phyloP scores from a whole-genome alignment of 2,113 vertebrate genomes.

The Hippocampus mohnikei region DNA sequence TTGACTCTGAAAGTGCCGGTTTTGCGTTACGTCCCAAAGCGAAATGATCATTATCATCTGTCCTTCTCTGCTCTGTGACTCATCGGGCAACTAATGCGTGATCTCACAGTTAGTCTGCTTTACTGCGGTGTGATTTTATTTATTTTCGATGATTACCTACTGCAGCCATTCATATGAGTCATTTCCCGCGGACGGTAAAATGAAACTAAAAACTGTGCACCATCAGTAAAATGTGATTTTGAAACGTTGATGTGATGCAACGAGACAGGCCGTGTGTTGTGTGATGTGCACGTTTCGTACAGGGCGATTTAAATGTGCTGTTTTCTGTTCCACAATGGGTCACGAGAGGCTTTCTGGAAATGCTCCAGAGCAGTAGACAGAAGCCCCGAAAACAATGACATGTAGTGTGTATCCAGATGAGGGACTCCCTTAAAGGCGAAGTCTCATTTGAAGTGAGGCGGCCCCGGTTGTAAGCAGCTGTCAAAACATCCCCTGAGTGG shows the following conservation, averaged over 20 bases:
- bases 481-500: conserved; percentile 64
- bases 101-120: conserved; percentile 37
- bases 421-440: conserved; percentile 22
- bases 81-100: conserved; percentile 50
- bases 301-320: background rate
- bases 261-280: background rate
- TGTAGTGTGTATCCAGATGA: conserved; percentile 33
- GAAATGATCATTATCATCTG: conserved; percentile 53
- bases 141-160: conserved; percentile 27
- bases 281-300: conserved; percentile 4
- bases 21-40: conserved; percentile 43
- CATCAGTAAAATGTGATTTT: background rate
- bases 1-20: conserved; percentile 14
- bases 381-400: conserved; percentile 23
- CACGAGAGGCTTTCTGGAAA: conserved; percentile 14
- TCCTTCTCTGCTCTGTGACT: conserved; percentile 52
- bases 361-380: conserved; percentile 10
- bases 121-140: conserved; percentile 8
- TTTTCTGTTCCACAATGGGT: conserved; percentile 14
- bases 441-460: conserved; percentile 48
- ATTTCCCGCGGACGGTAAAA: conserved; percentile 8
- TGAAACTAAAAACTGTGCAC: background rate
- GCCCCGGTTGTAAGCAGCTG: conserved; percentile 62
- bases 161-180: conserved; percentile 26
- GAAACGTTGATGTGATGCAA: background rate